These are phyloP conservation scores for Lepidotrigona ventralis DNA, from an alignment of 1,140 invertebrate species.

Conservation along the genomic window DNA sequence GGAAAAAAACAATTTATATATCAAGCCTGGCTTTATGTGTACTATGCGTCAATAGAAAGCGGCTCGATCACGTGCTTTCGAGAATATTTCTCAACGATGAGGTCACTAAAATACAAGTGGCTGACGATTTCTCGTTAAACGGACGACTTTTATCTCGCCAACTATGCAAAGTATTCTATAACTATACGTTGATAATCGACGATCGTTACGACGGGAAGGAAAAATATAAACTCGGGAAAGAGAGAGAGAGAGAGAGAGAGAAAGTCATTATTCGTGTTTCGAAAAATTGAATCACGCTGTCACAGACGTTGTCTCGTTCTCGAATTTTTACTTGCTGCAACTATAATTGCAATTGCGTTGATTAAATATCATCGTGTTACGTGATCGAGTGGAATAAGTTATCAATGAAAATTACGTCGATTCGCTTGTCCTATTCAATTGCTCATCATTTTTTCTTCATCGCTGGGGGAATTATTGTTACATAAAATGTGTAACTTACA, in stretches of 20 bases:
- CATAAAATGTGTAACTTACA: too few relatives aligned
- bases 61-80: neutral
- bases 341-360: neutral
- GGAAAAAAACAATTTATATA: constrained; percentile 50
- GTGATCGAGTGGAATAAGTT: neutral
- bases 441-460: neutral
- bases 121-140: neutral
- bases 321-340: neutral
- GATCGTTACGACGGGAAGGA: too few relatives aligned
- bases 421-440: neutral
- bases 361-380: neutral
- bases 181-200: neutral
- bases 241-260: too few relatives aligned
- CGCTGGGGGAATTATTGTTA: neutral
- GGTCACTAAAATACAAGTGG: too few relatives aligned
- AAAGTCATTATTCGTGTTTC: neutral
- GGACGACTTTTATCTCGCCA: neutral
- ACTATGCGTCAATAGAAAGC: constrained; percentile 4
- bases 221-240: neutral
- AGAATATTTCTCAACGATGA: neutral
- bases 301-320: neutral
- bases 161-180: neutral
- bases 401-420: neutral
- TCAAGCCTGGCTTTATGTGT: constrained; percentile 29
- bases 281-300: neutral